A percentile compares a stretch with the other conserved stretches of the same genome.
These are phyloP conservation scores for Luscinia luscinia DNA, from an alignment of 2,797 vertebrate genomes.

Conservation along the genomic window DNA sequence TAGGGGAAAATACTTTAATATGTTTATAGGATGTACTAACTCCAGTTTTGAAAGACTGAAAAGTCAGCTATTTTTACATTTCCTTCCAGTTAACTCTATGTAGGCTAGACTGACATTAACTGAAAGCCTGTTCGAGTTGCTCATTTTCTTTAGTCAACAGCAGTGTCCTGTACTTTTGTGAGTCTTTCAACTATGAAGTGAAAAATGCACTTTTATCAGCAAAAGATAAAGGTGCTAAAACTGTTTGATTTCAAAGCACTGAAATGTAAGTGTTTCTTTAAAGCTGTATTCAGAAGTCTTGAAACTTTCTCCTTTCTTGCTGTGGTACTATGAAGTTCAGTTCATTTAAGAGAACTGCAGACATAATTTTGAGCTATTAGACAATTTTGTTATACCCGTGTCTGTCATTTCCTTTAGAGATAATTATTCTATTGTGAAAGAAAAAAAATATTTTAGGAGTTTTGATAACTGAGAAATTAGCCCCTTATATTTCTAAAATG, in stretches of 20 bases:
- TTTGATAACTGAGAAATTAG: not conserved
- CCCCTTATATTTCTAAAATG: not conserved
- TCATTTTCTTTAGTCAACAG: not conserved
- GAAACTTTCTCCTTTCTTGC: not conserved
- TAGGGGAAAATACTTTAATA: not conserved
- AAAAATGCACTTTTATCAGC: not conserved
- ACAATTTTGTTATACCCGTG: not conserved
- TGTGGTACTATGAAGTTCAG: not conserved
- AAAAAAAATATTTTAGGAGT: not conserved
- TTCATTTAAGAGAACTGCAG: not conserved
- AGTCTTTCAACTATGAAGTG: not conserved
- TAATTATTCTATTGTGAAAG: not conserved
- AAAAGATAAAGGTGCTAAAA: not conserved
- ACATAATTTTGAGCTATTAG: not conserved
- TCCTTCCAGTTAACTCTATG: not conserved
- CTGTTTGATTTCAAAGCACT: not conserved
- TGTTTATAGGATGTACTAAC: not conserved
- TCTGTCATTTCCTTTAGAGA: not conserved
- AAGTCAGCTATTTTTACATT: not conserved
- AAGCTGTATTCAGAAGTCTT: not conserved
- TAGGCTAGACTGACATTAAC: not conserved
- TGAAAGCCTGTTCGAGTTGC: not conserved
- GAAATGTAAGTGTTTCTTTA: not conserved
- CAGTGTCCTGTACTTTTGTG: not conserved
- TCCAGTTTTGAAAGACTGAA: not conserved